A percentile compares a stretch with the other conserved stretches of the same genome.
phyloP scores from a whole-genome alignment of 2,113 vertebrate species.

The Pseudopipra pipra region DNA sequence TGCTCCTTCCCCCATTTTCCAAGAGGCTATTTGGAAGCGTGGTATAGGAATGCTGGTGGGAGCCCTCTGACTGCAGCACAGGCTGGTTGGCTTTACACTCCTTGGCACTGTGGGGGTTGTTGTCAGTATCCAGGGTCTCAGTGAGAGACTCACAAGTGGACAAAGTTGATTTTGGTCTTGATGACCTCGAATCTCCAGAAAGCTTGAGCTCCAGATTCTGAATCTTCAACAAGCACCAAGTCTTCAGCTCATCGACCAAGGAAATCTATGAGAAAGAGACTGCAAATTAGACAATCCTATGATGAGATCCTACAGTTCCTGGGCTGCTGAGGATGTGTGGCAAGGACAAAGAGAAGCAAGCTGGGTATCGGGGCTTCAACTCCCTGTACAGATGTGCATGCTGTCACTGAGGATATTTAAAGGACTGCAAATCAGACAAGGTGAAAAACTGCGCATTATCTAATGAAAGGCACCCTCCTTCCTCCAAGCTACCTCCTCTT shows the following conservation, averaged over 20 bases:
- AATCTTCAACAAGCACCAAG: conserved; percentile 93
- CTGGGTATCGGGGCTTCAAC: neutral
- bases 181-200: conserved; percentile 77
- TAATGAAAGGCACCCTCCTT: neutral
- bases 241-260: conserved; percentile 90
- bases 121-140: conserved; percentile 63
- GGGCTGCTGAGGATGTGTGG: neutral
- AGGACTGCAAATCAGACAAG: neutral
- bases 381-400: neutral
- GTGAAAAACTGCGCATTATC: neutral
- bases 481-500: neutral
- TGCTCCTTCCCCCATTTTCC: conserved; percentile 1
- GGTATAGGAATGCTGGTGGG: conserved; percentile 56
- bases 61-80: conserved; percentile 2
- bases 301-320: neutral
- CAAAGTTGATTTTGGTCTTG: conserved; percentile 74
- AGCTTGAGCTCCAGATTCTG: conserved; percentile 88
- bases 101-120: conserved; percentile 39
- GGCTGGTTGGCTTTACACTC: conserved; percentile 1
- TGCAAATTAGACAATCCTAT: neutral
- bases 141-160: conserved; percentile 76
- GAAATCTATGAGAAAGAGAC: conserved; percentile 77
- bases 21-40: conserved; percentile 19
- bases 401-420: neutral
- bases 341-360: neutral